Percentiles rank a stretch among this genome's conserved stretches.
Evolutionary conservation across 2,797 vertebrate species (phyloP).

Genomic region (Siniperca undulata): DNA sequence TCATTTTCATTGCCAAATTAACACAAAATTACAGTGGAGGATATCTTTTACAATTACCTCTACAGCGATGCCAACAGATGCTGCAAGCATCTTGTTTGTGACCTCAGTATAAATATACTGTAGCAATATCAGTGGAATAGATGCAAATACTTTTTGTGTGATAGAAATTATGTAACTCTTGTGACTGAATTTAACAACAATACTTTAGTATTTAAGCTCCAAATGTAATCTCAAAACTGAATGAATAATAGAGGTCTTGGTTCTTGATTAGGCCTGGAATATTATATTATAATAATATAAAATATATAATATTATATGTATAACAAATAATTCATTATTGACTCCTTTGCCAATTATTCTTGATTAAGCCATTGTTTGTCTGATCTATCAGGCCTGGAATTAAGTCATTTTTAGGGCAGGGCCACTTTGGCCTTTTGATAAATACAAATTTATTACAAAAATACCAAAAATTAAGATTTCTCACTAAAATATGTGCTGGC

Average conservation of each 20-base stretch:
- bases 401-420: too few species aligned
- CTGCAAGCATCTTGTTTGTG: constrained; percentile 2
- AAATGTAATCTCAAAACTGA: constrained; percentile 2
- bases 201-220: background rate
- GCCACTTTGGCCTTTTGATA: too few species aligned
- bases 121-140: constrained; percentile 2
- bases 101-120: background rate
- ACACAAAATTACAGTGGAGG: background rate
- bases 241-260: constrained; percentile 16
- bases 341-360: constrained; percentile 8
- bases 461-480: too few species aligned
- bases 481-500: too few species aligned
- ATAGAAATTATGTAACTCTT: background rate
- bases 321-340: background rate
- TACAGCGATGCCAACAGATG: background rate
- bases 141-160: background rate
- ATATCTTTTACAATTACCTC: background rate
- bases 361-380: too few species aligned
- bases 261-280: constrained; percentile 5
- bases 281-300: too few species aligned
- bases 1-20: constrained; percentile 8
- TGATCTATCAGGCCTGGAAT: too few species aligned
- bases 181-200: background rate
- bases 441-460: too few species aligned
- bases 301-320: too few species aligned